phyloP scores from a whole-genome alignment of 1,140 invertebrate genomes.

The Drosophila mayri region DNA sequence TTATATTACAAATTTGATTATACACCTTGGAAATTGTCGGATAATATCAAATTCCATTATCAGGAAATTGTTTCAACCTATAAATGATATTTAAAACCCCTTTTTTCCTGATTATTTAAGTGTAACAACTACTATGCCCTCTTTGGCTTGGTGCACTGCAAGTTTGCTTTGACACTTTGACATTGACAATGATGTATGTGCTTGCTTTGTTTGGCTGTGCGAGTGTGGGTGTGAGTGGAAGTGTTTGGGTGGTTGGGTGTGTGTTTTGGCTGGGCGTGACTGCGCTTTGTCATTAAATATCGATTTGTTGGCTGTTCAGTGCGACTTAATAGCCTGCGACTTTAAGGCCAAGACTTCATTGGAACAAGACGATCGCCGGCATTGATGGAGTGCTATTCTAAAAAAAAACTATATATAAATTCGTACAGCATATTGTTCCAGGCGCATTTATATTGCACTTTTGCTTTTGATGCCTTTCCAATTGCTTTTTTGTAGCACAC shows the following conservation, averaged over 20 bases:
- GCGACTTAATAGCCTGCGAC: constrained; percentile 49
- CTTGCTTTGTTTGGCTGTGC: constrained; percentile 37
- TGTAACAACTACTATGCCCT: constrained; percentile 36
- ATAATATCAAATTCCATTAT: too few species aligned
- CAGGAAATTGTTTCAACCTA: too few species aligned
- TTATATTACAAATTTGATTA: too few species aligned
- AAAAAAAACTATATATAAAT: neutral
- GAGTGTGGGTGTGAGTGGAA: constrained; percentile 11
- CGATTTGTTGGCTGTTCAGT: constrained; percentile 60
- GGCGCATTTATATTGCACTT: constrained; percentile 42
- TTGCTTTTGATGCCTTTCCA: constrained; percentile 35
- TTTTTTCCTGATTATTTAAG: too few species aligned
- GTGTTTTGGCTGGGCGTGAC: constrained; percentile 30
- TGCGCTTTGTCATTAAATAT: constrained; percentile 74
- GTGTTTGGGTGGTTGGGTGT: constrained; percentile 10
- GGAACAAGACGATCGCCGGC: neutral
- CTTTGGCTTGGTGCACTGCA: constrained; percentile 55
- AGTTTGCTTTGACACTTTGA: constrained; percentile 81
- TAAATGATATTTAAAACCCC: too few species aligned
- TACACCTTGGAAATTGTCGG: too few species aligned
- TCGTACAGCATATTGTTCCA: constrained; percentile 13
- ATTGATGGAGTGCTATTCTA: constrained; percentile 3
- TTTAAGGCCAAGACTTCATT: constrained; percentile 25
- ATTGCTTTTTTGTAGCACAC: constrained; percentile 38
- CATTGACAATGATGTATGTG: constrained; percentile 81